Evolutionary conservation across 2,113 vertebrate species (phyloP).

Genomic region (Spheniscus mendiculus): DNA sequence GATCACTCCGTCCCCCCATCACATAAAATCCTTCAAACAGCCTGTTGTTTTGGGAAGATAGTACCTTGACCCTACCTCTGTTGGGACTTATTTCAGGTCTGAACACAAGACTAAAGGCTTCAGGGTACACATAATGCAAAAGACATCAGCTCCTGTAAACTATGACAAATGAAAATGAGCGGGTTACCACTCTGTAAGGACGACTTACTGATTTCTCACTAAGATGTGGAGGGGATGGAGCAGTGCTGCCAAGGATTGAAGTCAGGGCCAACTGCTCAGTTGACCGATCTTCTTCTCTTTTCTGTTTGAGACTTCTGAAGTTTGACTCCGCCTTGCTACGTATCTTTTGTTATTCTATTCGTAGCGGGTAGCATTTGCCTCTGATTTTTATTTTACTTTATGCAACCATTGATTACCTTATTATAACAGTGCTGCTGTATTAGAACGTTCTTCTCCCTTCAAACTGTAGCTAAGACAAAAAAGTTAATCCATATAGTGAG

Average conservation of each 20-base stretch:
- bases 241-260: background rate
- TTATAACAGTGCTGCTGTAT: background rate
- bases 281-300: background rate
- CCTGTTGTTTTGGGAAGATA: background rate
- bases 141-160: background rate
- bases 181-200: background rate
- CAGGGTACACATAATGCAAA: background rate
- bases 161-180: background rate
- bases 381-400: background rate
- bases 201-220: background rate
- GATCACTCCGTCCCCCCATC: background rate
- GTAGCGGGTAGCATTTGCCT: rapidly evolving
- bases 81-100: background rate
- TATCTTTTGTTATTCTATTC: background rate
- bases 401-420: background rate
- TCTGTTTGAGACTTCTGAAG: background rate
- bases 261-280: background rate
- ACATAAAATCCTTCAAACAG: background rate
- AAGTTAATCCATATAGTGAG: background rate
- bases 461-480: background rate
- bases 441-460: background rate
- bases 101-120: background rate
- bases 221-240: background rate
- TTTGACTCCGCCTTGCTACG: background rate
- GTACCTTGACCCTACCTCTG: background rate